A percentile compares a stretch with the other conserved stretches of the same genome.
phyloP scores from a whole-genome alignment of 2,888 invertebrate species.

The Tholera decimalis region DNA sequence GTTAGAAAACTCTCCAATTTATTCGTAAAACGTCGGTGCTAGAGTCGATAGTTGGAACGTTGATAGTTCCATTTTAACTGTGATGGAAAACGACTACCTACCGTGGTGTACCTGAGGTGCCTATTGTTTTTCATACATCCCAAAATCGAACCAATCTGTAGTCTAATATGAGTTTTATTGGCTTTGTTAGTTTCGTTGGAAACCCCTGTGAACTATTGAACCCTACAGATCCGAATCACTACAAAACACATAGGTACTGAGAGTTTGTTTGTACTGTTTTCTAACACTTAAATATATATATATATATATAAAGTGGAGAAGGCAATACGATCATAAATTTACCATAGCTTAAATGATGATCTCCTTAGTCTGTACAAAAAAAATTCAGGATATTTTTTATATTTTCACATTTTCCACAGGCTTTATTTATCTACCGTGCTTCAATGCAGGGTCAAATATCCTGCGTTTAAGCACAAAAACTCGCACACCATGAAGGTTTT shows the following conservation, averaged over 20 bases:
- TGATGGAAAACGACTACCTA: conserved; percentile 12
- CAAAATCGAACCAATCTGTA: neutral
- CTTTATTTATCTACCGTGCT: too few relatives aligned
- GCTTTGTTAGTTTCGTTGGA: neutral
- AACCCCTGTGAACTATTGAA: neutral
- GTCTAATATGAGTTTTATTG: conserved; percentile 2
- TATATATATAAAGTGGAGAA: too few relatives aligned
- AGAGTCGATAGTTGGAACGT: conserved; percentile 1
- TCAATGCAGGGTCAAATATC: too few relatives aligned
- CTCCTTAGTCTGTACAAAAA: too few relatives aligned
- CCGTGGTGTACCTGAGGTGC: neutral
- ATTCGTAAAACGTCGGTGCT: conserved; percentile 30
- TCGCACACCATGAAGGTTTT: too few relatives aligned
- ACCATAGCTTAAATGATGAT: too few relatives aligned
- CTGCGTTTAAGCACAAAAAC: too few relatives aligned
- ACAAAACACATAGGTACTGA: too few relatives aligned
- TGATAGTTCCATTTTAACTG: conserved; percentile 17
- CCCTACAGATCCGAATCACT: neutral
- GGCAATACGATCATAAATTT: too few relatives aligned
- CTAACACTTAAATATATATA: too few relatives aligned
- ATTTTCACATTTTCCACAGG: too few relatives aligned
- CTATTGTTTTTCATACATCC: neutral
- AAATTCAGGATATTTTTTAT: too few relatives aligned
- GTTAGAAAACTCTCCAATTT: conserved; percentile 30
- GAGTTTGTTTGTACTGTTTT: neutral